phyloP scores from a whole-genome alignment of 2,797 vertebrate genomes.

The Phrynocephalus vlangalii region DNA sequence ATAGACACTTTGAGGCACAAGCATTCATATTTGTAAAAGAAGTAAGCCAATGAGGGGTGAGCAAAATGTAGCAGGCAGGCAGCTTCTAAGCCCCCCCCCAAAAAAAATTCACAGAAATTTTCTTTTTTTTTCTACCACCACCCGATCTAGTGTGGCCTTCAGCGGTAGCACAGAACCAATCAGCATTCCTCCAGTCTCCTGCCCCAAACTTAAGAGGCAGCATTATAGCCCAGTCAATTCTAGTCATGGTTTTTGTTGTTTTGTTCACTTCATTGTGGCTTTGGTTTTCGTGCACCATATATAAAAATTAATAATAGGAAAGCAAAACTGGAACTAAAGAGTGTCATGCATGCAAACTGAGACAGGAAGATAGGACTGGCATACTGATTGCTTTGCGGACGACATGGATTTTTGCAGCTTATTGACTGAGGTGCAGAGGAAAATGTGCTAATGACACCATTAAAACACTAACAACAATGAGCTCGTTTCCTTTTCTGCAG shows the following conservation, averaged over 20 bases:
- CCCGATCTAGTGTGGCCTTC: too few relatives aligned
- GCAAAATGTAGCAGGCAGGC: too few relatives aligned
- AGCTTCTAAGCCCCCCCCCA: too few relatives aligned
- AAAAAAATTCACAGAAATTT: too few relatives aligned
- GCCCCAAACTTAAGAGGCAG: too few relatives aligned
- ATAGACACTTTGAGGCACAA: neutral
- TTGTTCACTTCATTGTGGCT: too few relatives aligned
- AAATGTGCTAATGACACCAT: neutral
- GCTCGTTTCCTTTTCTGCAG: slow-evolving; percentile 48
- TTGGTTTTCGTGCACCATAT: neutral
- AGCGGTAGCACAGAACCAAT: too few relatives aligned
- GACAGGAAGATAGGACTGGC: neutral
- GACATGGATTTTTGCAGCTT: neutral
- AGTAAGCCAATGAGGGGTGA: neutral
- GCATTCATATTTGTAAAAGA: neutral
- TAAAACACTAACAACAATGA: neutral
- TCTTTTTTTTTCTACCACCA: too few relatives aligned
- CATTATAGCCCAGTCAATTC: too few relatives aligned
- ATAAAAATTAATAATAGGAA: neutral
- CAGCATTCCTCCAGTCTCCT: too few relatives aligned
- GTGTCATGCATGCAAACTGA: neutral
- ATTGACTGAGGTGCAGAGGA: neutral
- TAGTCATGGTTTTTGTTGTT: too few relatives aligned
- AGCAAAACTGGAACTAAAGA: neutral
- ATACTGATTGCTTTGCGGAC: neutral